Conservation (phyloP, 2,797 vertebrate genomes). For the Pangasius sanitwongsei region DNA sequence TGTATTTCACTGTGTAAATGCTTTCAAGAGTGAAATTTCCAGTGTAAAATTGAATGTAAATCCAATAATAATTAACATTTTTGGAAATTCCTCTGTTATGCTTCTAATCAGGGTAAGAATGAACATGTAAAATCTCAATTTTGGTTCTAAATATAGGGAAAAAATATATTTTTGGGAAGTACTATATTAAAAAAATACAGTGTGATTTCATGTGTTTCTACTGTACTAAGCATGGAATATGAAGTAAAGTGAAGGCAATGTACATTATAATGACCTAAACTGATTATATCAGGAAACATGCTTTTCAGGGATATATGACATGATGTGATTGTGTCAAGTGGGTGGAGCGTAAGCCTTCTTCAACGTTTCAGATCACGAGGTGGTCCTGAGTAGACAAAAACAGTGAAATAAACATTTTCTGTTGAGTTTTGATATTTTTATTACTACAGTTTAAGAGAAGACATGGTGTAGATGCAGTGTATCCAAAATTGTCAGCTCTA, state of each 20-base stretch:
- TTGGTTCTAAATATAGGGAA: background rate
- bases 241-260: background rate
- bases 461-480: background rate
- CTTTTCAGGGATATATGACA: background rate
- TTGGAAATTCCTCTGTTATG: background rate
- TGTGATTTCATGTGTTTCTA: background rate
- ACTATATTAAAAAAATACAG: too few species aligned
- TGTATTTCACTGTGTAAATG: background rate
- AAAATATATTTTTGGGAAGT: background rate
- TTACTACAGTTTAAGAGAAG: background rate
- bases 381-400: background rate
- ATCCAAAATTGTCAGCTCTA: too few species aligned
- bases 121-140: background rate
- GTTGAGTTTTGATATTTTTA: background rate
- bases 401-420: background rate
- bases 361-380: background rate
- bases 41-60: background rate
- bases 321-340: background rate
- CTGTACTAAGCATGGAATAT: background rate
- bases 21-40: background rate
- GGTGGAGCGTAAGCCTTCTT: background rate
- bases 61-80: background rate
- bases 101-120: background rate
- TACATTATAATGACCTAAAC: background rate
- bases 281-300: background rate